Conservation (phyloP, 1,140 invertebrate species). For the Temnothorax nylanderi region DNA sequence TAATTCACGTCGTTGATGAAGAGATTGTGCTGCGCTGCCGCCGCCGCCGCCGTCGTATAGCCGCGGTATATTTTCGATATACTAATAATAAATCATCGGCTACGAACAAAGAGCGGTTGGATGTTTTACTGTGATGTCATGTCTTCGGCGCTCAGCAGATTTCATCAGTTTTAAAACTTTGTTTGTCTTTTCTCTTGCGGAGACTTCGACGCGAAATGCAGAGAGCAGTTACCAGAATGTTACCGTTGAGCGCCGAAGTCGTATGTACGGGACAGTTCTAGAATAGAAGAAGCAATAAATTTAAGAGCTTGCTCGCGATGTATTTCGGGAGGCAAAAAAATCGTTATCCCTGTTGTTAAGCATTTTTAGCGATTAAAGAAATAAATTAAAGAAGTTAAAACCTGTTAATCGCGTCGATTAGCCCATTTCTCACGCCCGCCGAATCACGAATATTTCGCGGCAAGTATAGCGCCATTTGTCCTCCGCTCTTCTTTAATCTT, state of each 20-base stretch:
- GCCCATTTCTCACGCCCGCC: constrained; percentile 52
- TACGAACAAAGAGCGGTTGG: constrained; percentile 31
- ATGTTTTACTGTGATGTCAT: constrained; percentile 54
- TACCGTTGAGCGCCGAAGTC: constrained; percentile 51
- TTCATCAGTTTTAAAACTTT: constrained; percentile 34
- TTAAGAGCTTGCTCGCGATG: constrained; percentile 81
- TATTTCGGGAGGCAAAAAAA: constrained; percentile 65
- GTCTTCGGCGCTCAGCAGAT: constrained; percentile 45
- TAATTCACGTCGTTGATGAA: constrained; percentile 79
- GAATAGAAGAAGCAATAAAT: constrained; percentile 82
- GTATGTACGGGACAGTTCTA: constrained; percentile 64
- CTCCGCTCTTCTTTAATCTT: neutral
- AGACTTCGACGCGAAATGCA: neutral
- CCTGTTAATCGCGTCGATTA: constrained; percentile 66
- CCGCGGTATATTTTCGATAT: constrained; percentile 64
- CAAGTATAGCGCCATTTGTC: neutral
- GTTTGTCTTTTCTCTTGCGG: neutral
- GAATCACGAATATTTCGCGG: neutral
- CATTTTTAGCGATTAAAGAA: constrained; percentile 76
- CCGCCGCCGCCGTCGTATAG: constrained; percentile 20
- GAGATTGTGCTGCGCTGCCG: constrained; percentile 32
- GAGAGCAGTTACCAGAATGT: neutral
- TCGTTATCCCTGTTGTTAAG: constrained; percentile 81
- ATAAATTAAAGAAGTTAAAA: constrained; percentile 59
- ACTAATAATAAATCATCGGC: constrained; percentile 35